Conservation (phyloP, 2,113 vertebrate species). For the Rostratula benghalensis region DNA sequence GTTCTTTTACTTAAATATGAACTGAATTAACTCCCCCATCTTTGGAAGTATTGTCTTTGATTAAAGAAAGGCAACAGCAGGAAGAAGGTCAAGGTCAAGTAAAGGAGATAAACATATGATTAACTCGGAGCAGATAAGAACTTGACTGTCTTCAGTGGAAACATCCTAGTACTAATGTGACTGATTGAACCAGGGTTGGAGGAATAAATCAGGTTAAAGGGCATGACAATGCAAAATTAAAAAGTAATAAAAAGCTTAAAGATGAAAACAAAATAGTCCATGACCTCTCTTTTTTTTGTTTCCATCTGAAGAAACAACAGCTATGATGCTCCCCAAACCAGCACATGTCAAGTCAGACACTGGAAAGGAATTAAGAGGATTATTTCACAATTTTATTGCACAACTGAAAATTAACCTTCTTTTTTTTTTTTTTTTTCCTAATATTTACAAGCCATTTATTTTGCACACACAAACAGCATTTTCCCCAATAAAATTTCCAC, state of each 20-base stretch:
- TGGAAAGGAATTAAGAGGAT: constrained; percentile 16
- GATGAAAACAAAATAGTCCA: background rate
- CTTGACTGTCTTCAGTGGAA: background rate
- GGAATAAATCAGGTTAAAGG: background rate
- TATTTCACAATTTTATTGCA: constrained; percentile 68
- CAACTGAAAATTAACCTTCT: constrained; percentile 29
- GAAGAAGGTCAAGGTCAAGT: constrained; percentile 1
- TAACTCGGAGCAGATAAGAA: background rate
- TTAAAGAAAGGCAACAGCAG: background rate
- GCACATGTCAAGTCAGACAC: background rate
- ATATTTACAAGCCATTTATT: constrained; percentile 56
- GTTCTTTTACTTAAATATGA: background rate
- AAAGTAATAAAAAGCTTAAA: background rate
- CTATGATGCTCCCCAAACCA: background rate
- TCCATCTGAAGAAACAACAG: background rate
- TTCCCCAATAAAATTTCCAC: background rate
- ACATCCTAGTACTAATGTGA: background rate
- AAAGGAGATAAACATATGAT: background rate
- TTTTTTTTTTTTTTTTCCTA: background rate
- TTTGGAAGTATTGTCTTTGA: background rate
- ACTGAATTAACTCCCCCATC: background rate
- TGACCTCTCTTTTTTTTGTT: background rate
- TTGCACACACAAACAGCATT: constrained; percentile 37
- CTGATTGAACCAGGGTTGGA: background rate
- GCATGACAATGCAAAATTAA: background rate